Conservation (phyloP, 2,797 vertebrate genomes). For the Cyclopterus lumpus region DNA sequence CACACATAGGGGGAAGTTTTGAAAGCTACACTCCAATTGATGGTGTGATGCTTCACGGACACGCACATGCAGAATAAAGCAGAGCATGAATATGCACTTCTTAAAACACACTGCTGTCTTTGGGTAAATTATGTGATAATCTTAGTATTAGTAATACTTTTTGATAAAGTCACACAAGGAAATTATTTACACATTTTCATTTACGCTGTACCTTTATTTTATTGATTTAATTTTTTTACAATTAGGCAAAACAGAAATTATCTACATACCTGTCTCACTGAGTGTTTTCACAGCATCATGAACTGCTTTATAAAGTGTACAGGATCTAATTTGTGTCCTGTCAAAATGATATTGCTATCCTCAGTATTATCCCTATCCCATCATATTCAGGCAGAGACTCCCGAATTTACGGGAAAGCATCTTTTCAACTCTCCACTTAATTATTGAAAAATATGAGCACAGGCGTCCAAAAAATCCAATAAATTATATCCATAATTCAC, state of each 20-base stretch:
- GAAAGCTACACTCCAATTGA: constrained; percentile 26
- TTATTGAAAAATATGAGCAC: constrained; percentile 75
- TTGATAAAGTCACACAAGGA: neutral
- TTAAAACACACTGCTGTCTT: neutral
- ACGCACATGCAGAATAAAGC: constrained; percentile 18
- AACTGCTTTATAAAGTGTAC: constrained; percentile 7
- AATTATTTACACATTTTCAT: neutral
- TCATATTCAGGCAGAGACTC: constrained; percentile 41
- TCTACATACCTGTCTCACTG: neutral
- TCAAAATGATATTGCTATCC: constrained; percentile 41
- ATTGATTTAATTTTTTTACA: neutral
- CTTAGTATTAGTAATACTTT: neutral
- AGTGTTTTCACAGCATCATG: constrained; percentile 11
- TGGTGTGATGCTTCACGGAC: constrained; percentile 12
- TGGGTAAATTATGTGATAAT: neutral
- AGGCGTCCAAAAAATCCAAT: constrained; percentile 78
- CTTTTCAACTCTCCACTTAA: constrained; percentile 69
- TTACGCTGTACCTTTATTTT: neutral
- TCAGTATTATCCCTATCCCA: constrained; percentile 36
- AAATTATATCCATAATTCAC: constrained; percentile 84
- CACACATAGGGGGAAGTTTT: constrained; percentile 41
- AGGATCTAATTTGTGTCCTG: constrained; percentile 27
- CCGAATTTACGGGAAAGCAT: constrained; percentile 61
- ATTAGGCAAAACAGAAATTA: neutral
- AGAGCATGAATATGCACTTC: constrained; percentile 1